A percentile compares a stretch with the other conserved stretches of the same genome.
phyloP scores from a whole-genome alignment of 1,140 invertebrate genomes.

The Nasonia vitripennis region DNA sequence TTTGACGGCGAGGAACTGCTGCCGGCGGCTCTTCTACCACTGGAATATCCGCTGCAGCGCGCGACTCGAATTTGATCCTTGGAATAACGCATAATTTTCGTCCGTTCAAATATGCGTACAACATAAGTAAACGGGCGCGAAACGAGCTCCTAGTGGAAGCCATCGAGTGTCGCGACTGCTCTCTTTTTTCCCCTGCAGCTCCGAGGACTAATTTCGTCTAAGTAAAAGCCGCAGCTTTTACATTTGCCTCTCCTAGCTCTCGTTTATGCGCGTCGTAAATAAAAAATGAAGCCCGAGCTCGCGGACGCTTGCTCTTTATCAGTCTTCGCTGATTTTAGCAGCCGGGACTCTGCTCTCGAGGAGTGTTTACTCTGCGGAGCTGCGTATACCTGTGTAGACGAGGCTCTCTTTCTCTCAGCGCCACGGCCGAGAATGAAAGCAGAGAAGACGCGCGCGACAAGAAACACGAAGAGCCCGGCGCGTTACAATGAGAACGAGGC shows the following conservation, averaged over 20 bases:
- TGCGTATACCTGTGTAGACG: not conserved
- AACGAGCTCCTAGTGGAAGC: not conserved
- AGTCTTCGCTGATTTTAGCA: slow-evolving; percentile 12
- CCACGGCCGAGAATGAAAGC: not conserved
- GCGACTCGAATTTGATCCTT: too few species aligned
- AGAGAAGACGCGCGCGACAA: not conserved
- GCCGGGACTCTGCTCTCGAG: not conserved
- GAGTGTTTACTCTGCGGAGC: slow-evolving; percentile 9
- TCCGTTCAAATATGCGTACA: too few species aligned
- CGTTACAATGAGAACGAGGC: slow-evolving; percentile 23
- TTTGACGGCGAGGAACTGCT: not conserved
- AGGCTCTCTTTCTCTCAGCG: too few species aligned
- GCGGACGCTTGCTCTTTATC: not conserved
- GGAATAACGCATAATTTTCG: too few species aligned
- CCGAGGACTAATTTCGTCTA: not conserved
- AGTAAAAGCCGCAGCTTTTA: slow-evolving; percentile 4
- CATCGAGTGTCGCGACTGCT: not conserved
- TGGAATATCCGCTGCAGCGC: not conserved
- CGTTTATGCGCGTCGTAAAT: not conserved
- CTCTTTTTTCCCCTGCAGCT: not conserved
- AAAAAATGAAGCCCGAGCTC: not conserved
- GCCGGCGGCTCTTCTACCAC: too few species aligned
- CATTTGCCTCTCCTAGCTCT: not conserved
- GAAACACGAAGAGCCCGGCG: not conserved
- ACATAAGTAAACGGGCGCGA: too few species aligned